These are phyloP conservation scores for Xyrauchen texanus DNA, from an alignment of 2,113 vertebrate species.

Conservation along the genomic window DNA sequence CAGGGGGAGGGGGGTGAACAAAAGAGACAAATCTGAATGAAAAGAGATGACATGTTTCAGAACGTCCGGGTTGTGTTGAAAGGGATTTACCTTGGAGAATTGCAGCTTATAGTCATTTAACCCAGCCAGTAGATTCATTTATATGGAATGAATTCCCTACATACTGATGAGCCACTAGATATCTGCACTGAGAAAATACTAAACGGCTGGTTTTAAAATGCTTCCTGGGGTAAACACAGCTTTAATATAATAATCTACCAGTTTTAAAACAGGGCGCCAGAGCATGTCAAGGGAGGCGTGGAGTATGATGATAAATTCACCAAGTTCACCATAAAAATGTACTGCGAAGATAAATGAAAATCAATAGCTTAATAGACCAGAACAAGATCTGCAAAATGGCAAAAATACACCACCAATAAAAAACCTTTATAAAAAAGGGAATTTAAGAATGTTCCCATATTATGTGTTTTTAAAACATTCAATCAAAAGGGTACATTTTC, in stretches of 20 bases:
- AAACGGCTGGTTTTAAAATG: constrained; percentile 57
- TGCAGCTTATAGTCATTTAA: constrained; percentile 72
- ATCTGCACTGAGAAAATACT: constrained; percentile 46
- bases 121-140: constrained; percentile 67
- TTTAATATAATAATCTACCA: too few species aligned
- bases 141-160: constrained; percentile 62
- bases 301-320: too few species aligned
- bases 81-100: constrained; percentile 73
- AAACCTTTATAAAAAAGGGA: too few species aligned
- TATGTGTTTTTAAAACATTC: not conserved
- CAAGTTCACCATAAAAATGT: too few species aligned
- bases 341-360: too few species aligned
- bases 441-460: not conserved
- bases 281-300: too few species aligned
- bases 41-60: constrained; percentile 72
- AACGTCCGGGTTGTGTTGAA: constrained; percentile 52
- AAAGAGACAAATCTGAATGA: constrained; percentile 77
- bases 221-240: too few species aligned
- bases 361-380: too few species aligned
- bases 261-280: too few species aligned
- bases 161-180: constrained; percentile 27
- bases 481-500: constrained; percentile 7
- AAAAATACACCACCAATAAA: too few species aligned
- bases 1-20: constrained; percentile 65
- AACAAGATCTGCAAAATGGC: too few species aligned